These are phyloP conservation scores for Trachelus stipa DNA, from an alignment of 2,888 invertebrate species.

Conservation along the genomic window DNA sequence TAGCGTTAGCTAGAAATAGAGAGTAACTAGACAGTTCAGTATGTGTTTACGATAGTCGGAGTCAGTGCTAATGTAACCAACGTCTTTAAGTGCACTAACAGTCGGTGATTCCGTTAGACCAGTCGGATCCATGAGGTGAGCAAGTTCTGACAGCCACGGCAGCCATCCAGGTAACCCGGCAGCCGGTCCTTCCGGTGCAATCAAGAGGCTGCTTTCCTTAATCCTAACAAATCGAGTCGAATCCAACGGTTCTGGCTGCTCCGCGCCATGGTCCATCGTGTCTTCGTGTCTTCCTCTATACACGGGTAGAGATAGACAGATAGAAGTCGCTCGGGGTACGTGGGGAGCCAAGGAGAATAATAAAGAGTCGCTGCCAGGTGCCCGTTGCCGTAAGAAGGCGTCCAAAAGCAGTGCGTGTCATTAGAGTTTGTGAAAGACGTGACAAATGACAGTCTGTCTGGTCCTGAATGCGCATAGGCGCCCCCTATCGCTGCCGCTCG, in stretches of 20 bases:
- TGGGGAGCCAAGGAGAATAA: slow-evolving; percentile 34
- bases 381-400: slow-evolving; percentile 56
- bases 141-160: no score
- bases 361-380: slow-evolving; percentile 64
- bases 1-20: slow-evolving; percentile 28
- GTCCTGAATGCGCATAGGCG: slow-evolving; percentile 62
- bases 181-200: neutral
- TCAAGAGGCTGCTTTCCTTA: slow-evolving; percentile 43
- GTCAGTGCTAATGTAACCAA: neutral
- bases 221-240: slow-evolving; percentile 65
- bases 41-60: neutral
- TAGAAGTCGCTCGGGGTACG: neutral
- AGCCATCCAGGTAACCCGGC: neutral
- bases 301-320: slow-evolving; percentile 12
- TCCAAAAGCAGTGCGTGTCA: slow-evolving; percentile 66
- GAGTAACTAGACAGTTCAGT: neutral
- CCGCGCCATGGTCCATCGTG: neutral
- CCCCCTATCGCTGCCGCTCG: slow-evolving; percentile 65
- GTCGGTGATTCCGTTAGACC: neutral
- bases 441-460: slow-evolving; percentile 66
- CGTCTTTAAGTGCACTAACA: neutral
- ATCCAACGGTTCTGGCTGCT: slow-evolving; percentile 52
- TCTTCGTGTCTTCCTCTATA: slow-evolving; percentile 27
- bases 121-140: neutral
- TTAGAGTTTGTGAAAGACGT: slow-evolving; percentile 65